These are phyloP conservation scores for Morpho achilles DNA, from an alignment of 2,888 invertebrate species.

Conservation along the genomic window DNA sequence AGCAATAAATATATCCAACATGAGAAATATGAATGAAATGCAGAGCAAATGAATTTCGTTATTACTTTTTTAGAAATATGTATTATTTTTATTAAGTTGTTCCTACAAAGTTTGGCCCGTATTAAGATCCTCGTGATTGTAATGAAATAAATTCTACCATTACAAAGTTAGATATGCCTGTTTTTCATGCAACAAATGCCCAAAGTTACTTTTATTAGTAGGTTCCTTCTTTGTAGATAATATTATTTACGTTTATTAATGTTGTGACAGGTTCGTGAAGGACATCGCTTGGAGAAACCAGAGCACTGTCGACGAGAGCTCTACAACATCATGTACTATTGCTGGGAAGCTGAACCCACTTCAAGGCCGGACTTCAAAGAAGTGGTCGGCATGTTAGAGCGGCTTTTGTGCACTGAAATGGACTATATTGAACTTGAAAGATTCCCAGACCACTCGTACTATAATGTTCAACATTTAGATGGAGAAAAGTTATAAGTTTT, in stretches of 20 bases:
- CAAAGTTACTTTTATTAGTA: too few relatives aligned
- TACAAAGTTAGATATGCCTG: too few relatives aligned
- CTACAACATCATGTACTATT: conserved; percentile 97
- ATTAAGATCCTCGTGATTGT: too few relatives aligned
- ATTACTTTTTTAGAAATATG: too few relatives aligned
- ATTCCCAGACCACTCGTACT: conserved; percentile 96
- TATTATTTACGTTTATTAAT: neutral
- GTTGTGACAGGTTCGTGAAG: conserved; percentile 86
- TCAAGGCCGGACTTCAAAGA: conserved; percentile 91
- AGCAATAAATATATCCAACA: too few relatives aligned
- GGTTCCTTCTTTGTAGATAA: too few relatives aligned
- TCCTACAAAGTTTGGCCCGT: too few relatives aligned
- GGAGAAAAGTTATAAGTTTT: conserved; percentile 83
- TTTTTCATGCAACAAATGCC: too few relatives aligned
- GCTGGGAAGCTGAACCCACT: conserved; percentile 94
- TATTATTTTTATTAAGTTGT: too few relatives aligned
- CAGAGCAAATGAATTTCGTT: too few relatives aligned
- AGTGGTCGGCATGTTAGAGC: conserved; percentile 88
- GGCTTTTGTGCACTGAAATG: conserved; percentile 91
- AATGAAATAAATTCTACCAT: too few relatives aligned
- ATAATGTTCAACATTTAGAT: conserved; percentile 90
- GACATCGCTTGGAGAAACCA: conserved; percentile 94
- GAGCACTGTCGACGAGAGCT: conserved; percentile 95
- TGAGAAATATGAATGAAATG: too few relatives aligned
- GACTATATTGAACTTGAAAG: conserved; percentile 95